A percentile compares a stretch with the other conserved stretches of the same genome.
Evolutionary conservation across 30 jellyfish, hydroid and myxozoan species (phyloP).

Genomic region (Aurelia aurita complex sp. Pacific): DNA sequence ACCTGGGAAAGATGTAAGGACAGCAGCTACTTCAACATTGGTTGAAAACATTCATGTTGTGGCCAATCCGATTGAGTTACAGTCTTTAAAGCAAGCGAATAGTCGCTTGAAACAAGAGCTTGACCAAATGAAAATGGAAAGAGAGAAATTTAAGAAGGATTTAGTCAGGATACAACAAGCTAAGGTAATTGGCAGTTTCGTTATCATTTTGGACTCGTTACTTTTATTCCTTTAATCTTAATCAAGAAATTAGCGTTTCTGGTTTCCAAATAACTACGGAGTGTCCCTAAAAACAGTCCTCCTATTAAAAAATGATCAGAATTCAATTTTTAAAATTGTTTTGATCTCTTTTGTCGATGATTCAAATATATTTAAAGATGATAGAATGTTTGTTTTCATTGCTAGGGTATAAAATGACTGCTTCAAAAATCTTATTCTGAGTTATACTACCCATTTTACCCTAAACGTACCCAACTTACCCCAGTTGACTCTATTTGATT

Average conservation of each 20-base stretch:
- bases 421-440: too few relatives aligned
- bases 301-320: too few relatives aligned
- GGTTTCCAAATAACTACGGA: neutral
- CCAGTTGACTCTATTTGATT: too few relatives aligned
- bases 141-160: conserved; percentile 53
- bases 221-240: neutral
- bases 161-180: conserved; percentile 40
- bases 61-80: conserved; percentile 32
- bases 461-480: too few relatives aligned
- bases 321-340: too few relatives aligned
- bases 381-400: too few relatives aligned
- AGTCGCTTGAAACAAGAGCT: conserved; percentile 27
- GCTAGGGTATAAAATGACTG: too few relatives aligned
- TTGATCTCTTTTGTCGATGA: too few relatives aligned
- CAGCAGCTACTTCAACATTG: conserved; percentile 45
- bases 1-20: conserved; percentile 5
- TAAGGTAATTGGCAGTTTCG: conserved; percentile 2
- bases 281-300: too few relatives aligned
- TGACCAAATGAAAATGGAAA: conserved; percentile 53
- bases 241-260: neutral
- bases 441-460: too few relatives aligned
- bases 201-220: neutral
- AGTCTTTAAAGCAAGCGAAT: conserved; percentile 52
- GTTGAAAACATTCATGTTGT: conserved; percentile 10
- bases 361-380: too few relatives aligned